Base-by-base conservation (phyloP, 2,888 invertebrate genomes). In the Stenurella melanura region DNA sequence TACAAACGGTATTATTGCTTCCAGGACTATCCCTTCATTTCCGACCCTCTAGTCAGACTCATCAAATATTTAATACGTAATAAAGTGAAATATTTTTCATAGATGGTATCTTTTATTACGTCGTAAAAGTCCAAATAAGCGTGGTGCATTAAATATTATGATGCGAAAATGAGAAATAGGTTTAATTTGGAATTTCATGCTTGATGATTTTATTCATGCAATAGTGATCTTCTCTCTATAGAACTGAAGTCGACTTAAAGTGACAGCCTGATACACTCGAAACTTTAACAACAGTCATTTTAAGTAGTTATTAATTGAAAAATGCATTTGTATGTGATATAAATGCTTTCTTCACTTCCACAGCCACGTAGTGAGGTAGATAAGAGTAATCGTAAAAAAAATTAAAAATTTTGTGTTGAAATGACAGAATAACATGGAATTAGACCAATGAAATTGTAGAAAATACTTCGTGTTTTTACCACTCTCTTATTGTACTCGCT, bases 41-140 rank as follows among this genome's bases (percentile, higher is more conserved):
- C 50, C 50, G n/a, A 50, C n/a, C n/a, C 50, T n/a, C 0, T 50
- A 50, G n/a, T 7, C 50, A n/a, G n/a, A 4, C 12, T 1, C 50
- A 50, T 50, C 50, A 50, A 50, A 50, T 50, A 50, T 50, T 50
- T n/a, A 50, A 50, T n/a, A 50, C 6, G 50, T 50, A 50, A 50
- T 50, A 50, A 50, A 50, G n/a, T 1, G 12, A 50, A 50, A 50
- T 6, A 50, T 50, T 2, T 50, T n/a, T 50, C 50, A n/a, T 50
- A n/a, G 50, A 50, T 50, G 50, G n/a, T 50, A n/a, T 50, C 15
- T 50, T 50, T 50, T 50, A 50, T n/a, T 6, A n/a, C 50, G 15
- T 50, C 50, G 50, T 50, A 50, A n/a, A 50, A 50, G 50, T 50
- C n/a, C 15, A 50, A 15, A 50, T n/a, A n/a, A 15, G n/a, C n/a